Conservation (phyloP, 1,140 invertebrate species). For the Conus betulinus region DNA sequence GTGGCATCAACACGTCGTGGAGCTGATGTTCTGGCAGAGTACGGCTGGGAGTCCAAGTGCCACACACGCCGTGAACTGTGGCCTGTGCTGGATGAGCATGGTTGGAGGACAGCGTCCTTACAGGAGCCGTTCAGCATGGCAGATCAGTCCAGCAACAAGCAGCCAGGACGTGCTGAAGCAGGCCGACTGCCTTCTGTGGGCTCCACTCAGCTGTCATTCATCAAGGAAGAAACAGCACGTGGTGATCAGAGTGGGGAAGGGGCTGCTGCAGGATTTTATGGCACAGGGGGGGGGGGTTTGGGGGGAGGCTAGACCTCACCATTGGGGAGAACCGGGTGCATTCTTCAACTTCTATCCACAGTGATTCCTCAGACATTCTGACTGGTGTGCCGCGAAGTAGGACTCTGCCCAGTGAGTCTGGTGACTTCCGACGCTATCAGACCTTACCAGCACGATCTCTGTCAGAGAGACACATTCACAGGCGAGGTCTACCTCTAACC, state of each 20-base stretch:
- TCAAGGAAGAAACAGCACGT: slow-evolving; percentile 42
- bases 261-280: not conserved
- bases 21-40: slow-evolving; percentile 83
- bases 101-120: slow-evolving; percentile 38
- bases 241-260: slow-evolving; percentile 6
- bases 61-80: slow-evolving; percentile 85
- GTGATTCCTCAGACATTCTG: slow-evolving; percentile 20
- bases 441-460: slow-evolving; percentile 31
- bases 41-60: slow-evolving; percentile 90
- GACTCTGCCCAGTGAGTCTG: slow-evolving; percentile 37
- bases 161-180: slow-evolving; percentile 34
- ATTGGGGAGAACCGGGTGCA: not conserved
- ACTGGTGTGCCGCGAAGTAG: slow-evolving; percentile 27
- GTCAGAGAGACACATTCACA: slow-evolving; percentile 37
- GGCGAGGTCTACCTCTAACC: slow-evolving; percentile 1
- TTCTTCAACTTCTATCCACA: not conserved
- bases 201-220: slow-evolving; percentile 42
- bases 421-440: slow-evolving; percentile 29
- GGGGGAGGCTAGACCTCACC: not conserved
- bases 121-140: slow-evolving; percentile 50
- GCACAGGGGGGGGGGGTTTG: not conserved
- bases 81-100: slow-evolving; percentile 85
- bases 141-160: slow-evolving; percentile 17
- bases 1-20: slow-evolving; percentile 89
- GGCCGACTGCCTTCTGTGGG: slow-evolving; percentile 27